Base-by-base conservation (phyloP, 2,797 vertebrate genomes). In the Macropodus opercularis region DNA sequence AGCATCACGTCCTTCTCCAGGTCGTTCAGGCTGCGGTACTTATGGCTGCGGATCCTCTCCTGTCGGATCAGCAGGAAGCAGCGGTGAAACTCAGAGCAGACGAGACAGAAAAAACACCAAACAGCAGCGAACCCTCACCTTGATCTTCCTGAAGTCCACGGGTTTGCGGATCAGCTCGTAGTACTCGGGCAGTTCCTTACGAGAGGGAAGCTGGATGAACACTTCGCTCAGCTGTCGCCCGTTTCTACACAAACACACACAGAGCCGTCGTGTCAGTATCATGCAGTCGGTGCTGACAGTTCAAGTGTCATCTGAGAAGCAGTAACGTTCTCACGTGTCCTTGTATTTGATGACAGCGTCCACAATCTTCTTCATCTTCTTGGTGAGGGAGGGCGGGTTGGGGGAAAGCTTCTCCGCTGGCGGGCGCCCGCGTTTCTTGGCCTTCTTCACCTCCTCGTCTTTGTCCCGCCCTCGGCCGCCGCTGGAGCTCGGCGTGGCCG, bases 1-100 rank as follows among this genome's bases (percentile, higher is more conserved):
- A 97, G 89, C 97, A 98, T 98, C 43, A 98, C 95, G 0, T 98
- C 97, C 84, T 96, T 98, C 89, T 98, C 97, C 77, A 98, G 88
- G 87, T 98, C 97, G 0, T 94, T 95, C 8, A 98, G 92, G 84
- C 94, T 95, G 57, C 97, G 95, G 85, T 98, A 98, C 62, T 98
- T 98, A 78, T 98, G 96, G 85, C 93, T 98, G 4, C 95, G 93
- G 81, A 98, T 98, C 39, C 97, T 92, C 55, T 98, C 96, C 96
- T 98, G 85, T 9, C 26, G 9, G 2, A 3, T 48, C 27, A 8
- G 15, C 7, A 19, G 5, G n/a, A 38, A 6, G 8, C 13, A 18
- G 9, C 19, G 9, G 38, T 56, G 5, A 63, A 19, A 63, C 41
- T 8, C 8, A 13, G 4, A 7, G 40, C 0, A 3, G 0, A 38